phyloP scores from a whole-genome alignment of 2,888 invertebrate species.

The Tribolium freemani region DNA sequence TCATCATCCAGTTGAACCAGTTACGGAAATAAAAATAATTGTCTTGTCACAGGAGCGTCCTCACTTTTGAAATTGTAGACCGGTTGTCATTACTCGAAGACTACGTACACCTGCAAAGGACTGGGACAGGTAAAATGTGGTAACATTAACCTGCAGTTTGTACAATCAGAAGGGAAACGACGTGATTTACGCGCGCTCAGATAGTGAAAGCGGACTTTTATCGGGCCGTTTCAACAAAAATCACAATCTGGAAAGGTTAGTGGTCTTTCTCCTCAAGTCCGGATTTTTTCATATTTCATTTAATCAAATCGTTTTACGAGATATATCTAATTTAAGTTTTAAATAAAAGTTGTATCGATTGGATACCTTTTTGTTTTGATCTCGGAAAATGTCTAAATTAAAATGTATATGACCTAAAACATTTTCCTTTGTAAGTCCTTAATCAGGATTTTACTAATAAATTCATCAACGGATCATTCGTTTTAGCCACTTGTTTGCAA shows the following conservation, averaged over 20 bases:
- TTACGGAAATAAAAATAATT: neutral
- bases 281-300: too few species aligned
- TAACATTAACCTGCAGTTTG: slow-evolving; percentile 17
- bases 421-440: too few species aligned
- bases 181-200: slow-evolving; percentile 4
- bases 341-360: too few species aligned
- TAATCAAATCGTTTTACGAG: too few species aligned
- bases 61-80: slow-evolving; percentile 1
- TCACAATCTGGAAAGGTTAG: slow-evolving; percentile 21
- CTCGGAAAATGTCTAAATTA: too few species aligned
- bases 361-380: too few species aligned
- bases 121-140: slow-evolving; percentile 14
- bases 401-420: too few species aligned
- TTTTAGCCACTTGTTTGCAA: neutral
- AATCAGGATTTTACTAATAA: neutral
- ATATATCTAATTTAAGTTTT: too few species aligned
- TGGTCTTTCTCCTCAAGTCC: neutral
- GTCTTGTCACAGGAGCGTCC: neutral
- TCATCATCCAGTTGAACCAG: slow-evolving; percentile 3
- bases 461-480: too few species aligned
- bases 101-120: slow-evolving; percentile 3
- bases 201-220: slow-evolving; percentile 16
- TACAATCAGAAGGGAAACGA: slow-evolving; percentile 9
- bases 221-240: neutral
- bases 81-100: slow-evolving; percentile 16